Evolutionary conservation across 2,797 vertebrate species (phyloP), one percentile per base, ranked within the genome.

Genomic region (Chelon labrosus): DNA sequence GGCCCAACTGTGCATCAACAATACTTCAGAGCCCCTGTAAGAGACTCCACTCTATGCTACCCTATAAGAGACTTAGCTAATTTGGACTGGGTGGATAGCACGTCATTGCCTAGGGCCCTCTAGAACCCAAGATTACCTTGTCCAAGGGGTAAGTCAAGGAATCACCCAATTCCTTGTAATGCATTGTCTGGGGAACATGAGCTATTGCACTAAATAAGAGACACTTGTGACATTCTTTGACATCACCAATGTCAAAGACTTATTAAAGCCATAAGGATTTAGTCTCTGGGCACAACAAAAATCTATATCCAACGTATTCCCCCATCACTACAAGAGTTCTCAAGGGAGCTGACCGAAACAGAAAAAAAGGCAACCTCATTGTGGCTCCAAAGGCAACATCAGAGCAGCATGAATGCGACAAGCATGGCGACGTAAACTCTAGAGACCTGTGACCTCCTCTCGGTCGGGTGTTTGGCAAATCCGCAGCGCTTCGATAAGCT

Each of bases 381-480:
- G 9, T 47, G 41, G 25, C 17, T n/a, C 42, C 7, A 11, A 35
- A 61, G 39, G 16, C 5, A 27, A n/a, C 44, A 22, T 47, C 46
- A 47, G n/a, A 14, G 44, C 44, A 47, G 8, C 13, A 38, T 31
- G 10, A 13, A 50, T 17, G 49, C 49, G 10, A 10, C 11, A 22
- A 50, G 17, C 16, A 16, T 47, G 7, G 44, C 44, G 10, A 41
- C 5, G 4, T 46, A 19, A 46, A 13, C 16, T 14, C 41, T 9
- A 17, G 4, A 67, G 12, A 64, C 42, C 70, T 66, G 39, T 37
- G 63, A 81, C 77, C 73, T 79, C 59, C 35, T 70, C 57, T 49
- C 55, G 56, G 70, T 62, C 7, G 10, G 62, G 22, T 44, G 53
- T 27, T 59, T 79, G 77, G 54, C 64, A 73, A 37, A 72, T 35